A percentile compares a stretch with the other conserved stretches of the same genome.
Evolutionary conservation across 2,888 invertebrate genomes (phyloP).

Genomic region (Anagyrus pseudococci): DNA sequence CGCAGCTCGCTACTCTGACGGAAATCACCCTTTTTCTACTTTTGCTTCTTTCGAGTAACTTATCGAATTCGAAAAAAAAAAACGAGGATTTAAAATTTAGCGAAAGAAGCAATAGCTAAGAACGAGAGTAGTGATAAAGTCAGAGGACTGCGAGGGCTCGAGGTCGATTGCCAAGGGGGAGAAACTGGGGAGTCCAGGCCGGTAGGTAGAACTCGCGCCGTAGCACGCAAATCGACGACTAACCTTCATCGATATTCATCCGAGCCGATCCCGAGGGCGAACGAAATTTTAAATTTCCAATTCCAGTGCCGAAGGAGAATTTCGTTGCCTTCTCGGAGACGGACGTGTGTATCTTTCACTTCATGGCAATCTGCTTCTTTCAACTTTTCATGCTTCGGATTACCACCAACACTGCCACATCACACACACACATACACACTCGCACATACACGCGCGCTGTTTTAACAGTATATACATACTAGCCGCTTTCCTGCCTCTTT

Average conservation of each 20-base stretch:
- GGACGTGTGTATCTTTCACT: neutral
- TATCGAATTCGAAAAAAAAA: too few relatives aligned
- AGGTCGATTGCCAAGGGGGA: constrained; percentile 30
- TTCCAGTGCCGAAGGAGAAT: constrained; percentile 1
- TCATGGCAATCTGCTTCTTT: constrained; percentile 21
- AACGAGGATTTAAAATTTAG: too few relatives aligned
- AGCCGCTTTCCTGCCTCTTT: constrained; percentile 30
- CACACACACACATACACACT: too few relatives aligned
- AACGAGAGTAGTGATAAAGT: too few relatives aligned
- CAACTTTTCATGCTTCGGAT: constrained; percentile 29
- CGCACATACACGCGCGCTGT: too few relatives aligned
- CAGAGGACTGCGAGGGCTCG: too few relatives aligned
- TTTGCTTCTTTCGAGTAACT: too few relatives aligned
- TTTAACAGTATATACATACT: constrained; percentile 29
- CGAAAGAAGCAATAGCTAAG: constrained; percentile 13
- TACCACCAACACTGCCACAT: too few relatives aligned
- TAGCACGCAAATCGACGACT: constrained; percentile 59
- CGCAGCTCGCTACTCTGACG: too few relatives aligned
- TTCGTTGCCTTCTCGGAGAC: constrained; percentile 28
- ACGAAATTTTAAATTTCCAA: constrained; percentile 24
- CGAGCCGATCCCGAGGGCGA: constrained; percentile 13
- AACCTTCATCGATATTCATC: constrained; percentile 41
- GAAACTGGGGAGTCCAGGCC: too few relatives aligned
- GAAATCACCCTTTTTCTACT: too few relatives aligned
- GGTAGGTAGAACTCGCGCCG: constrained; percentile 62